phyloP scores from a whole-genome alignment of 2,797 vertebrate genomes.

The Nothura maculosa region DNA sequence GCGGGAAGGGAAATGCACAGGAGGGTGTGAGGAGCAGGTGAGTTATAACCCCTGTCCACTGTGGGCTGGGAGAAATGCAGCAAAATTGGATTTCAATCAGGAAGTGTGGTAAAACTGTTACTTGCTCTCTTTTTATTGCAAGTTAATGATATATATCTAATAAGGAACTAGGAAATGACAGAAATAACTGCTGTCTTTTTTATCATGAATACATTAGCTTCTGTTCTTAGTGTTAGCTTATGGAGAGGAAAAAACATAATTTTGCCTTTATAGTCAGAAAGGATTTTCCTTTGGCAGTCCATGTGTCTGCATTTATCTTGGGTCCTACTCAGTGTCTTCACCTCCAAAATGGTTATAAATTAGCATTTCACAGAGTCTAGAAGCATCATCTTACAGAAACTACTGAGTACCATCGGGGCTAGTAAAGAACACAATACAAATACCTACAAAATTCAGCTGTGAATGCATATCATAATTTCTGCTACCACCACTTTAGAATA shows the following conservation, averaged over 20 bases:
- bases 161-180: neutral
- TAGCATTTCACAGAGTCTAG: neutral
- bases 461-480: neutral
- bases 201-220: neutral
- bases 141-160: neutral
- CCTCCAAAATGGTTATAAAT: neutral
- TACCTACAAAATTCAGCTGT: neutral
- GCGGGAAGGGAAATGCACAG: neutral
- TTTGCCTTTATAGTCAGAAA: neutral
- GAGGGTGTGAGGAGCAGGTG: neutral
- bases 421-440: neutral
- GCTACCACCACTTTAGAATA: neutral
- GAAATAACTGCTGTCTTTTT: neutral
- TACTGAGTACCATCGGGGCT: neutral
- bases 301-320: fast-evolving
- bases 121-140: neutral
- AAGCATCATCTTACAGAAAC: neutral
- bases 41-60: neutral
- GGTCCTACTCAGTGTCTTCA: neutral
- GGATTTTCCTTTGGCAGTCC: neutral
- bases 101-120: neutral
- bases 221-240: neutral
- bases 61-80: neutral
- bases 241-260: neutral
- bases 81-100: neutral